Percentiles rank a stretch among this genome's conserved stretches.
phyloP scores from a whole-genome alignment of 1,140 invertebrate genomes.

The Notospermus geniculatus region DNA sequence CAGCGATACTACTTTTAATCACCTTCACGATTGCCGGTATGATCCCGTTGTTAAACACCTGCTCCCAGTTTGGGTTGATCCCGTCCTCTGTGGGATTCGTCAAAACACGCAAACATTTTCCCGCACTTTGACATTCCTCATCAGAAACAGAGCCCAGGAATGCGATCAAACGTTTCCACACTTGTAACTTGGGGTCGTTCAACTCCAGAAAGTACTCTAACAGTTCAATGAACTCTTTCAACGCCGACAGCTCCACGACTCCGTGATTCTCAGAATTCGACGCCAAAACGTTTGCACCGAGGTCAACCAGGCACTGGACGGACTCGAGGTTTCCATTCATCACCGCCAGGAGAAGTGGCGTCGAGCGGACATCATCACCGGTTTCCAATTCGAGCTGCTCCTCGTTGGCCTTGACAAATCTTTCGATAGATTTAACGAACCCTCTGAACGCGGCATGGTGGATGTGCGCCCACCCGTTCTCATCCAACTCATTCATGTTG shows the following conservation, averaged over 20 bases:
- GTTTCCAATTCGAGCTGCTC: slow-evolving; percentile 48
- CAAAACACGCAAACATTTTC: slow-evolving; percentile 43
- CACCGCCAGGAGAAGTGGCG: slow-evolving; percentile 51
- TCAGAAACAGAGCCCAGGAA: slow-evolving; percentile 47
- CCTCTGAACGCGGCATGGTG: slow-evolving; percentile 49
- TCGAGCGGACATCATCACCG: slow-evolving; percentile 41
- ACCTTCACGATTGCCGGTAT: slow-evolving; percentile 42
- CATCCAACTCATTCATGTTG: slow-evolving; percentile 43
- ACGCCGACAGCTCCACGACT: slow-evolving; percentile 47
- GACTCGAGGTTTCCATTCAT: slow-evolving; percentile 43
- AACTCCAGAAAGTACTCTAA: slow-evolving; percentile 45
- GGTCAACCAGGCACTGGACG: slow-evolving; percentile 39
- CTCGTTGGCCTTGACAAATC: slow-evolving; percentile 41
- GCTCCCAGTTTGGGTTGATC: slow-evolving; percentile 32
- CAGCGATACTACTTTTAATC: slow-evolving; percentile 33
- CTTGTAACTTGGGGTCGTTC: slow-evolving; percentile 40
- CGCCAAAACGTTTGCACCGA: slow-evolving; percentile 40
- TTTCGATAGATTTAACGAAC: slow-evolving; percentile 47
- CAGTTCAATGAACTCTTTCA: slow-evolving; percentile 40
- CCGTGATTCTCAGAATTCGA: slow-evolving; percentile 48
- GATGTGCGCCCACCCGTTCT: slow-evolving; percentile 50
- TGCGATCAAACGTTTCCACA: slow-evolving; percentile 49
- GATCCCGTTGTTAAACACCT: slow-evolving; percentile 34
- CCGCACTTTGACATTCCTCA: slow-evolving; percentile 44
- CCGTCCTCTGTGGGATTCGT: slow-evolving; percentile 33